Evolutionary conservation across 1,140 invertebrate species (phyloP).

Genomic region (Zaprionus vittiger): DNA sequence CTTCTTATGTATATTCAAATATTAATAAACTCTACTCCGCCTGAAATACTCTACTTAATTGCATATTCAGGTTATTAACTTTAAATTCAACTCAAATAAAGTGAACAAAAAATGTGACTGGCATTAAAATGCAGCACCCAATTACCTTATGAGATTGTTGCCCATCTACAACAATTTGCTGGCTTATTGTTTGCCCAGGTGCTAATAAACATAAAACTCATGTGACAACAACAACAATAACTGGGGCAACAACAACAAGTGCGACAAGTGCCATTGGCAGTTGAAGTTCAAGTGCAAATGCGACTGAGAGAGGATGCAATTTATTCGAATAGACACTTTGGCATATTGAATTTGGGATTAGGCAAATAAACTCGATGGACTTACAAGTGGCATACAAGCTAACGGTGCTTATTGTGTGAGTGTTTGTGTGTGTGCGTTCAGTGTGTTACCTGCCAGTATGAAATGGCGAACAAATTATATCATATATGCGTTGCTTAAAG

Average conservation of each 20-base stretch:
- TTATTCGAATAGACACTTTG: constrained; percentile 80
- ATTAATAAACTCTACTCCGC: not conserved
- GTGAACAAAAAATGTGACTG: constrained; percentile 6
- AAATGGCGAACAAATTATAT: constrained; percentile 40
- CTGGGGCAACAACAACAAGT: not conserved
- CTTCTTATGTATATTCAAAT: not conserved
- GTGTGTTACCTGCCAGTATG: constrained; percentile 30
- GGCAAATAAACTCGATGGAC: constrained; percentile 73
- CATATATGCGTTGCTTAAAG: constrained; percentile 59
- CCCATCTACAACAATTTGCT: constrained; percentile 35
- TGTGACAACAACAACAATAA: constrained; percentile 13
- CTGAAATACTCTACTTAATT: not conserved
- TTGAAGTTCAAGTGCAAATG: constrained; percentile 50
- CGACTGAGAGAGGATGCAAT: constrained; percentile 52
- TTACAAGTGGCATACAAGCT: constrained; percentile 65
- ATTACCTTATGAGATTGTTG: constrained; percentile 40
- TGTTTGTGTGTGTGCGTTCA: not conserved
- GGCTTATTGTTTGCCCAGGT: constrained; percentile 19
- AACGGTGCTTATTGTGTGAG: constrained; percentile 55
- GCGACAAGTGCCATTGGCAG: constrained; percentile 44
- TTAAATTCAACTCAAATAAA: constrained; percentile 37
- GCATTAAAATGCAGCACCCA: constrained; percentile 61
- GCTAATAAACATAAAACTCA: constrained; percentile 57
- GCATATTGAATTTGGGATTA: constrained; percentile 80
- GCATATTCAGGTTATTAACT: constrained; percentile 2